Conservation (phyloP, 2,888 invertebrate species). For the Sthenelais limicola region DNA sequence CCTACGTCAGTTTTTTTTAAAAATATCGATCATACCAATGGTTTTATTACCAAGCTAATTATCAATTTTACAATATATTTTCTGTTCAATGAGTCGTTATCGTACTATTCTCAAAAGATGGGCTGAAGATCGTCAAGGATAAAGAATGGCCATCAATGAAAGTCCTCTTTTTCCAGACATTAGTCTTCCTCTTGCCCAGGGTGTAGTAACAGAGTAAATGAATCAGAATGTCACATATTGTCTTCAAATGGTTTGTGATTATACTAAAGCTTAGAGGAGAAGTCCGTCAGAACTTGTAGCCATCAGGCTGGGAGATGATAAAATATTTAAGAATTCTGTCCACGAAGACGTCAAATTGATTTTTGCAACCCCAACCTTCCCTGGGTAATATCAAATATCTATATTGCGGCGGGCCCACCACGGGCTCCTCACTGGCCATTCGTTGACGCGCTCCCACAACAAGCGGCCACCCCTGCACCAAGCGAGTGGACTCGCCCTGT, state of each 20-base stretch:
- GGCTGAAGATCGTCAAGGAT: no score
- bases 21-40: no score
- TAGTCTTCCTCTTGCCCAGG: no score
- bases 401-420: constrained; percentile 23
- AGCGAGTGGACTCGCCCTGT: constrained; percentile 36
- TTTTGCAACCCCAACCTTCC: constrained; percentile 34
- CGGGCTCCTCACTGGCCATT: constrained; percentile 14
- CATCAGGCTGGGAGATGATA: constrained; percentile 27
- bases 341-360: constrained; percentile 41
- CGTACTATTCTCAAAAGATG: no score
- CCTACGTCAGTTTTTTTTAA: no score
- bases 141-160: no score
- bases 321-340: constrained; percentile 37
- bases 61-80: no score
- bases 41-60: no score
- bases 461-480: constrained; percentile 31
- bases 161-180: no score
- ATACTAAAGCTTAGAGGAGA: not conserved
- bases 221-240: not conserved
- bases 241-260: not conserved
- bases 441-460: constrained; percentile 5
- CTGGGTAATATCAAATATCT: constrained; percentile 39
- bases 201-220: no score
- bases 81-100: no score
- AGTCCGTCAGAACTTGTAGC: constrained; percentile 27